Percentiles rank a stretch among this genome's conserved stretches.
Conservation (phyloP, 2,113 vertebrate species). For the Trematocara macrostoma region DNA sequence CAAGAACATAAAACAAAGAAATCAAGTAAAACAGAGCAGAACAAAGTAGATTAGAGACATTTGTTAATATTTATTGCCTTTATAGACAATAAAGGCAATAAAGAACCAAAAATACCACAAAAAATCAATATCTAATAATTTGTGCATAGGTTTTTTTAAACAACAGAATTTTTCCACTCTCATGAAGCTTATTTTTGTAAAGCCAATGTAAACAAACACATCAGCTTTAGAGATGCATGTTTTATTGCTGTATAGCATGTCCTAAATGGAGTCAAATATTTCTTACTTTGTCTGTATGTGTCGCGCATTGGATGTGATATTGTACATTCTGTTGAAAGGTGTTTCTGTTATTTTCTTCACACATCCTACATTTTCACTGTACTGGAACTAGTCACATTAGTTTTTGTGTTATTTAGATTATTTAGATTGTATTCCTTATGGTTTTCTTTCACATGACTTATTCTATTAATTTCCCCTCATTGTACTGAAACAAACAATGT, state of each 20-base stretch:
- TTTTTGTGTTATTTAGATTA: not conserved
- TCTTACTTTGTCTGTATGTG: not conserved
- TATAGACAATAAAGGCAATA: not conserved
- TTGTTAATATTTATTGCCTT: not conserved
- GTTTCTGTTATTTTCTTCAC: not conserved
- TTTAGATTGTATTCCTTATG: not conserved
- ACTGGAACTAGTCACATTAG: not conserved
- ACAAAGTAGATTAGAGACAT: not conserved
- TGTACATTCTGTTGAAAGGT: not conserved
- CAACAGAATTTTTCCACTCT: not conserved
- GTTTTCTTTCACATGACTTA: not conserved
- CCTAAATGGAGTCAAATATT: not conserved
- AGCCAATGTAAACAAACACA: not conserved
- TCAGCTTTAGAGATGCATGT: not conserved
- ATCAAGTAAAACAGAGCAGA: not conserved
- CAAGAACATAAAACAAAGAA: not conserved
- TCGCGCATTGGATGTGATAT: not conserved
- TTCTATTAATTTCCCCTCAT: not conserved
- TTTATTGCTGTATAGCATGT: not conserved
- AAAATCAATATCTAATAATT: not conserved
- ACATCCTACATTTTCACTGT: not conserved
- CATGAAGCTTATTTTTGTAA: not conserved
- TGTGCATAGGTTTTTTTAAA: not conserved
- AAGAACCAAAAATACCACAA: not conserved
- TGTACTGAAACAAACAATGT: not conserved